A percentile compares a stretch with the other conserved stretches of the same genome.
Evolutionary conservation across 2,113 vertebrate species (phyloP).

Genomic region (Sclerurus mexicanus): DNA sequence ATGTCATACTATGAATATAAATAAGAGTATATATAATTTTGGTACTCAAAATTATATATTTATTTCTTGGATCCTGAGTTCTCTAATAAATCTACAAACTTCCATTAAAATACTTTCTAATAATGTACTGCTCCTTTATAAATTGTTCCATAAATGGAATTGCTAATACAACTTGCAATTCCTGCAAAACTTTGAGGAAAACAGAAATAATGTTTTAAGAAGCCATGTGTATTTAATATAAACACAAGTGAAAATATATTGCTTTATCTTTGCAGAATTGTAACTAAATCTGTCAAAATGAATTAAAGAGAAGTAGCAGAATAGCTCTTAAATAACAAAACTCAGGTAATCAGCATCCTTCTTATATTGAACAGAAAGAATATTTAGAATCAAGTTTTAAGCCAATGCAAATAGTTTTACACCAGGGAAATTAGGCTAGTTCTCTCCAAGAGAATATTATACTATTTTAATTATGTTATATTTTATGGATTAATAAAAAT

Average conservation of each 20-base stretch:
- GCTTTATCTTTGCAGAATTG: not conserved
- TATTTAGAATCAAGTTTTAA: not conserved
- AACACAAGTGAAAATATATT: not conserved
- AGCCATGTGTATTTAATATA: not conserved
- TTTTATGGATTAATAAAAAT: not conserved
- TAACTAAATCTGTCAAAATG: not conserved
- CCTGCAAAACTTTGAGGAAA: not conserved
- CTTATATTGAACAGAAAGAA: not conserved
- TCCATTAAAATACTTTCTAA: not conserved
- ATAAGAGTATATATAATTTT: too few species aligned
- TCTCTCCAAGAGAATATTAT: not conserved
- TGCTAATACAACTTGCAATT: not conserved
- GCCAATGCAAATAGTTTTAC: not conserved
- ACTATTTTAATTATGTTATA: not conserved
- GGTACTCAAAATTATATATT: not conserved
- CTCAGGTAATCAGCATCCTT: not conserved
- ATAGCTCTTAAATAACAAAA: not conserved
- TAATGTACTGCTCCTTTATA: not conserved
- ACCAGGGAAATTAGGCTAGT: not conserved
- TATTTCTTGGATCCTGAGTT: not conserved
- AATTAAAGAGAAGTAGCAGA: not conserved
- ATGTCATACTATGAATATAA: not conserved
- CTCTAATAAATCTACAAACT: not conserved
- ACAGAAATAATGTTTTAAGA: not conserved
- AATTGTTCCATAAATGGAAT: not conserved